Evolutionary conservation across 1,140 invertebrate species (phyloP), one percentile per base, ranked within the genome.

Genomic region (Eriosoma lanigerum): DNA sequence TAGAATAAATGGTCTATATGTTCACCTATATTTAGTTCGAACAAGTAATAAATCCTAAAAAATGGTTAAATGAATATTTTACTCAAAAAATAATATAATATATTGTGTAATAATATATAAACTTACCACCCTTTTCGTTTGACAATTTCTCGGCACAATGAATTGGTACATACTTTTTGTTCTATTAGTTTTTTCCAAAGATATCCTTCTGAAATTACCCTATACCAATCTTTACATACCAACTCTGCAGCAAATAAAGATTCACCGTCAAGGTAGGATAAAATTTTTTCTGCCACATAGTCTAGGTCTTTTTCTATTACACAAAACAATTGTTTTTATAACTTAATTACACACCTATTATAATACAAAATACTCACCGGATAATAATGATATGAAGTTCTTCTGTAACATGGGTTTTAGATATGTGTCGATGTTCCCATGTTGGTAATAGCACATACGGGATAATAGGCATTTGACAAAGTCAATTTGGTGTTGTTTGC

Each of bases 381-480:
- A 97, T 86, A 99, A 88, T 85, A 98, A 89, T 80, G 95, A 94
- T 85, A 99, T 98, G 86, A 99, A 99, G 87, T 99, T 97, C 84
- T 98, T 90, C 87, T 99, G 97, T 83, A 99, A 88, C 96, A 99
- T 99, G 2, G 98, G 98, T 85, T 97, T 97, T 80, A 99, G 90
- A 88, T 95, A 99, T 29, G 94, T 92, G 87, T 99, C 97, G 85
- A 99, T 96, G 88, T 98, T 95, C 76, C 97, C 97, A 87, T 99
- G 97, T 86, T 99, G 98, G 88, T 98, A 97, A 88, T 99, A 98
- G 86, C 96, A 97, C 97, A 99, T 99, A 54, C 94, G 90, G 32
- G 94, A 91, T 82, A 99, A 87, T 76, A 99, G 88, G 85, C 95
- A 92, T 87, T 99, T 94, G 83, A 99, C 95, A 87, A 99, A 99